Base-by-base conservation (phyloP, 2,113 vertebrate genomes). In the Myodes glareolus region DNA sequence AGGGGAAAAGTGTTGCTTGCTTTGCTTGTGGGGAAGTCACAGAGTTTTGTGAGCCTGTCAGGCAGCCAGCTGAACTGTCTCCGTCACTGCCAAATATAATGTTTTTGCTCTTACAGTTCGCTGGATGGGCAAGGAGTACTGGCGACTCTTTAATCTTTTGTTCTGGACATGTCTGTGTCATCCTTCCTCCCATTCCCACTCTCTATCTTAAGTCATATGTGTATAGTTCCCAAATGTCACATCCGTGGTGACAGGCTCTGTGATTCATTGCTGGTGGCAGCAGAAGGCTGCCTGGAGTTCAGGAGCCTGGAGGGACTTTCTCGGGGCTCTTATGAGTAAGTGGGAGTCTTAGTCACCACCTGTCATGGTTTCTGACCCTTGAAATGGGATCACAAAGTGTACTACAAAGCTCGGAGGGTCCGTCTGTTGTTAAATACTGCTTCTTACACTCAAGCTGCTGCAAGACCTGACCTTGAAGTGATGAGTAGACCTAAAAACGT, bases 281-380 rank as follows among this genome's bases (percentile, higher is more conserved):
- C 92, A 68, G 94, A 67, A 96, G 78, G 16, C 90, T 91, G 94
- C 45, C 91, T 91, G 94, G 70, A 92, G 78, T 86, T 25, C 27
- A 61, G 31, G 47, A 80, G 85, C 88, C 80, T 27, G 36, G 42
- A 76, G 67, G 77, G 61, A n/a, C 80, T 92, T 95, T 89, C 96
- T 97, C 90, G 33, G n/a, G 36, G 61, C 72, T 91, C 82, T 25
- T 31, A 39, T 92, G 93, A 95, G 68, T 86, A 75, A 97, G 70
- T 58, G 55, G 76, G 72, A 27, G 70, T 72, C 75, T 90, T 94
- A 85, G 65, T 95, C 94, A 94, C 31, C 9, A 11, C 12, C 94
- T 73, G 73, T 90, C 94, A 88, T 72, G 70, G 90, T 72, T 96
- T 97, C 85, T 94, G 86, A 94, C 55, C 86, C 94, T 50, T 93